These are phyloP conservation scores for Caenorhabditis sp. DNA, from an alignment of 2,888 invertebrate species.

Conservation along the genomic window DNA sequence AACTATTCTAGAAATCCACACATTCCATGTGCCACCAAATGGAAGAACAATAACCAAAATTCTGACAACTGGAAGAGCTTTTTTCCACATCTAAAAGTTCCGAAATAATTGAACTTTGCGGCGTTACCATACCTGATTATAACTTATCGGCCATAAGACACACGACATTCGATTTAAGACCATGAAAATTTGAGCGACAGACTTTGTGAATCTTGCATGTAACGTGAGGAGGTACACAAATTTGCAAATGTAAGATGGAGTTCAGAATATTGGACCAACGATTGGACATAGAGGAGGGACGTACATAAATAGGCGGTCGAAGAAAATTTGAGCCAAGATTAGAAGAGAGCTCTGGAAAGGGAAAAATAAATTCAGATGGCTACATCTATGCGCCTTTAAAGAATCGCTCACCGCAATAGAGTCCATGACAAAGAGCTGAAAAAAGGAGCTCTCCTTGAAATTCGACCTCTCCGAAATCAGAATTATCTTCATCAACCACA, in stretches of 20 bases:
- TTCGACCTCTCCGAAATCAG: background rate
- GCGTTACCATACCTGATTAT: conserved; percentile 1
- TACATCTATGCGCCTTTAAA: too few relatives aligned
- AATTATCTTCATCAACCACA: conserved; percentile 4
- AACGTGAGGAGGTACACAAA: background rate
- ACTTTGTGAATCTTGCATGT: conserved; percentile 30
- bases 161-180: conserved; percentile 42
- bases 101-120: background rate
- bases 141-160: conserved; percentile 17
- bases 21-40: conserved; percentile 9
- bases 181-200: conserved; percentile 35
- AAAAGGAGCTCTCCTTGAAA: conserved; percentile 27
- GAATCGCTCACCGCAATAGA: conserved; percentile 38
- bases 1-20: conserved; percentile 1
- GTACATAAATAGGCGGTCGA: conserved; percentile 33
- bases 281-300: conserved; percentile 30
- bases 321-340: background rate
- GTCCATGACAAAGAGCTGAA: conserved; percentile 24
- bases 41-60: background rate
- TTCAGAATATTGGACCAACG: conserved; percentile 32
- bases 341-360: background rate
- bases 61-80: background rate
- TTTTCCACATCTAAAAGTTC: conserved; percentile 1
- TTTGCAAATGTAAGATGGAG: conserved; percentile 17
- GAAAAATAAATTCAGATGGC: background rate